Base-by-base conservation (phyloP, 2,113 vertebrate genomes). In the Toxotes chatareus region DNA sequence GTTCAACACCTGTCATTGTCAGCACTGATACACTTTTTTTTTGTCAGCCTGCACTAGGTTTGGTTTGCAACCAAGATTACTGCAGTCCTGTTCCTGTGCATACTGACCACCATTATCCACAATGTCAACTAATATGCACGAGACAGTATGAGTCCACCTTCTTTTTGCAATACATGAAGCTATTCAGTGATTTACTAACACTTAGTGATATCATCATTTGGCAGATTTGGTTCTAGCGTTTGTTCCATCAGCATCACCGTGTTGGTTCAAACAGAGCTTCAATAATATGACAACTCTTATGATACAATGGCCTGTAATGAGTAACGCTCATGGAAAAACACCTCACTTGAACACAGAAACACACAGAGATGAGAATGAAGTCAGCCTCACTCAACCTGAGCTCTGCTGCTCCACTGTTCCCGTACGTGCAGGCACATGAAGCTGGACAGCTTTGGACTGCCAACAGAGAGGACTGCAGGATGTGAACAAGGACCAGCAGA, bases 361-460 rank as follows among this genome's bases (percentile, higher is more conserved):
- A 84, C 61, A 57, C 46, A 85, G 1, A 73, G 4, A 82, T 61
- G 4, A 84, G 34, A 79, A 21, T 21, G 3, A 84, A 75, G 19
- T 53, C 11, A 62, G 40, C 14, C 27, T 76, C 38, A 85, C 81
- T 75, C 3, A 93, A 98, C 97, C 97, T 97, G 92, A 95, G 88
- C 46, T 83, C 85, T 84, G 95, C 94, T 31, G 79, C 89, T 86
- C 93, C 96, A 60, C 95, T 94, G 49, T 91, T 93, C 76, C 95
- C 94, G 78, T 93, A 88, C 56, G 92, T 82, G 6, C 98, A 99
- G 88, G 91, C 92, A 79, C 97, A 99, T 76, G 93, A 93, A 16
- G 94, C 90, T 40, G 97, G 97, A 79, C 97, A 99, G 7, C 93
- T 87, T 32, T 60, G 34, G 23, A 84, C 79, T 66, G 72, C 86